Base-by-base conservation (phyloP, 2,888 invertebrate genomes). In the Ptychoptera albimana region DNA sequence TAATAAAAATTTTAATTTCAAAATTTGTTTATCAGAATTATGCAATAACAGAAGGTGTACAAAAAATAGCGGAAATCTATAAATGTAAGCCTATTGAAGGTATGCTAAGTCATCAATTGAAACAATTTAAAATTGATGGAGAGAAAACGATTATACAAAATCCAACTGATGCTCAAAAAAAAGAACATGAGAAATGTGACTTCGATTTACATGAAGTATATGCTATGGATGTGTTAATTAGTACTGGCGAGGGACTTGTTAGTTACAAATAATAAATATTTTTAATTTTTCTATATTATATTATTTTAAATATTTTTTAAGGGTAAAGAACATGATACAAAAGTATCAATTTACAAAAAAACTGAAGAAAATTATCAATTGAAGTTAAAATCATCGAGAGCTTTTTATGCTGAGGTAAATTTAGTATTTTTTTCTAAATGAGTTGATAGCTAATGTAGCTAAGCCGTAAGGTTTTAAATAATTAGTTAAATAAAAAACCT, bases 81-180 rank as follows among this genome's bases (percentile, higher is more conserved):
- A 87, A 89, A 55, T 97, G 97, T 68, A 97, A 96, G 66, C 97
- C 98, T 23, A 84, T 98, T 43, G 97, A 98, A 69, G 96, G 89
- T 51, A 87, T 87, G 88, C 71, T 89, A 43, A 88, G 87, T 56
- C 96, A 97, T 67, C 93, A 97, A 61, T 69, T 98, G 51, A 92
- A 94, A 66, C 91, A 92, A 63, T 88, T 88, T 65, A 84, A 87
- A 63, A 96, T 96, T 60, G 96, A 98, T 66, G 97, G 97, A 13
- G 96, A 96, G 57, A 99, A 98, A 68, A 86, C 89, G 16, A 88
- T 93, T 53, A 91, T 92, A 57, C 89, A 96, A 66, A 98, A 98
- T 68, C 97, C 98, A 14, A 89, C 85, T 53, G 97, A 98, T 61
- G 84, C 87, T 29, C 96, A 96, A 63, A 83, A 86, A 56, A 92